A percentile compares a stretch with the other conserved stretches of the same genome.
Evolutionary conservation across 2,797 vertebrate genomes (phyloP).

Genomic region (Chelidonichthys spinosus): DNA sequence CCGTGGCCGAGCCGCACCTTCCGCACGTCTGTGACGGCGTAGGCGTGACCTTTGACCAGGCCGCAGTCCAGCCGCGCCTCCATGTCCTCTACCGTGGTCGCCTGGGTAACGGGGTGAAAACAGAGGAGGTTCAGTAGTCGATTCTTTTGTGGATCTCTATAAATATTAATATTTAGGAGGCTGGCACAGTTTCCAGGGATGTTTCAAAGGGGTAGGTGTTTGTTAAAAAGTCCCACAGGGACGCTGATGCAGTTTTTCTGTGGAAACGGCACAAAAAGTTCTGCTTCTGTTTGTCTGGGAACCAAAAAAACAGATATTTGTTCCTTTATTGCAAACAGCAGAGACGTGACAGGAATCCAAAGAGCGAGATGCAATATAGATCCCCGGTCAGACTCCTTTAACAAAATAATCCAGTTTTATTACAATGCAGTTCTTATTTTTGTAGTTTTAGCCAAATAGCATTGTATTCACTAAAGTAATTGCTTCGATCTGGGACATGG

Average conservation of each 20-base stretch:
- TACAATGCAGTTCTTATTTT: background rate
- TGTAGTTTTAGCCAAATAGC: background rate
- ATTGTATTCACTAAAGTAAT: background rate
- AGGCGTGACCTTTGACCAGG: slow-evolving; percentile 97
- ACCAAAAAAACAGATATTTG: background rate
- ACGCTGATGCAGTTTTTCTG: background rate
- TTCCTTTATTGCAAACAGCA: background rate
- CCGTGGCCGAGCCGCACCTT: slow-evolving; percentile 94
- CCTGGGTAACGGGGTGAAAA: slow-evolving; percentile 77
- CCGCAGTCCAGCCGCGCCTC: slow-evolving; percentile 93
- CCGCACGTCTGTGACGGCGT: slow-evolving; percentile 93
- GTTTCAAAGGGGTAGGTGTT: background rate
- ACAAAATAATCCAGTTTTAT: background rate
- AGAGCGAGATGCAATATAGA: background rate
- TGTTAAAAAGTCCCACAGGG: background rate
- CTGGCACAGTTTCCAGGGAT: background rate
- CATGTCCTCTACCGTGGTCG: slow-evolving; percentile 91
- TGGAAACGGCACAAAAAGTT: background rate
- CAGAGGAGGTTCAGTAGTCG: background rate
- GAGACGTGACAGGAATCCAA: slow-evolving; percentile 8
- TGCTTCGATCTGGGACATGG: background rate
- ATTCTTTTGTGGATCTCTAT: background rate
- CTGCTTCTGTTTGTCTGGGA: background rate
- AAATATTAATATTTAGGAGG: background rate
- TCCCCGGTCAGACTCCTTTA: background rate